Conservation (phyloP, 2,113 vertebrate species). For the Clinocottus analis region DNA sequence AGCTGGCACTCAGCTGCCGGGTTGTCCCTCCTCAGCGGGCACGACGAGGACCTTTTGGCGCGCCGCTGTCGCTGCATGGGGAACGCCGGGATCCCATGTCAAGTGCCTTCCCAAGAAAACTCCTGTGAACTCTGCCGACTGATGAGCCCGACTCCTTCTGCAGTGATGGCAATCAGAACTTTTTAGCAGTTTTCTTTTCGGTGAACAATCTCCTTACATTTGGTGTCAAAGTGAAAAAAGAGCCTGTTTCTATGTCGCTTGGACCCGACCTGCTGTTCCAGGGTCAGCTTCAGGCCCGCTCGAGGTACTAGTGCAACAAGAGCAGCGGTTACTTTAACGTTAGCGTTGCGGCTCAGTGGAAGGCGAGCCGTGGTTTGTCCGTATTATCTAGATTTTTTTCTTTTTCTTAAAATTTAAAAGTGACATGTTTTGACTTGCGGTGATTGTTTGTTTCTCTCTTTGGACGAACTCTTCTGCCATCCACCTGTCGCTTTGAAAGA, state of each 20-base stretch:
- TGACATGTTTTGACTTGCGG: slow-evolving; percentile 68
- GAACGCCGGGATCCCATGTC: slow-evolving; percentile 64
- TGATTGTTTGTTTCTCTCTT: slow-evolving; percentile 70
- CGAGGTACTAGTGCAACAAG: slow-evolving; percentile 69
- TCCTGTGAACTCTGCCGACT: slow-evolving; percentile 80
- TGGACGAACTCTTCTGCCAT: slow-evolving; percentile 71
- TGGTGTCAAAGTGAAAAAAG: slow-evolving; percentile 40
- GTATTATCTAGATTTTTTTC: slow-evolving; percentile 60
- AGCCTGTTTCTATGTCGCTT: slow-evolving; percentile 45
- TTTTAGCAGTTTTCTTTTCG: slow-evolving; percentile 57
- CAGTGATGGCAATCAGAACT: slow-evolving; percentile 82
- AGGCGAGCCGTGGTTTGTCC: slow-evolving; percentile 76
- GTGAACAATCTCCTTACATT: slow-evolving; percentile 42
- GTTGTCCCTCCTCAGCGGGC: slow-evolving; percentile 69
- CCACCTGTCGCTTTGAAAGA: slow-evolving; percentile 72
- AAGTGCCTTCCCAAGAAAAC: slow-evolving; percentile 80
- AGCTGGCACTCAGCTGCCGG: slow-evolving; percentile 72
- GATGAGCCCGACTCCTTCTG: slow-evolving; percentile 76
- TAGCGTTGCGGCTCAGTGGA: slow-evolving; percentile 66
- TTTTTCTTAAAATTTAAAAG: slow-evolving; percentile 70
- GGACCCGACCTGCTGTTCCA: slow-evolving; percentile 51
- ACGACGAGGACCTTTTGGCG: slow-evolving; percentile 73
- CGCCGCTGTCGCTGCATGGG: slow-evolving; percentile 75
- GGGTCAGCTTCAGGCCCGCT: slow-evolving; percentile 57
- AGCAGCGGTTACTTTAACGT: slow-evolving; percentile 51